A percentile compares a stretch with the other conserved stretches of the same genome.
These are phyloP conservation scores for Xiphorhynchus erythropygius DNA, from an alignment of 2,797 vertebrate species.

Conservation along the genomic window DNA sequence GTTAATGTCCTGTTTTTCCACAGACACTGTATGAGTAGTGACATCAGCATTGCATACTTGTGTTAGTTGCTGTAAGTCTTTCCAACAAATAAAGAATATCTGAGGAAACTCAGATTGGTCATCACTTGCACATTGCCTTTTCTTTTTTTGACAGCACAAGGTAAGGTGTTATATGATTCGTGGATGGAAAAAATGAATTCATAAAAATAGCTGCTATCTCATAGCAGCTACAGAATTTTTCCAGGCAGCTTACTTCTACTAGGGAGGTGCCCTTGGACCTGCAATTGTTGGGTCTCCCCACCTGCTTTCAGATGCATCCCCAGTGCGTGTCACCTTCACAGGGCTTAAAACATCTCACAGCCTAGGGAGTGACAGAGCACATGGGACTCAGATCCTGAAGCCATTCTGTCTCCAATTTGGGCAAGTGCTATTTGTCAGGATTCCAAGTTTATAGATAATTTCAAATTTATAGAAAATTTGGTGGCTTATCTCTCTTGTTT, in stretches of 20 bases:
- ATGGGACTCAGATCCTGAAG: not conserved
- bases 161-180: not conserved
- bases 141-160: not conserved
- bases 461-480: no score
- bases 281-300: not conserved
- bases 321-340: accelerated
- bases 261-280: not conserved
- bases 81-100: not conserved
- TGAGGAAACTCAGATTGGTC: not conserved
- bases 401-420: not conserved
- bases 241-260: not conserved
- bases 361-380: not conserved
- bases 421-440: not conserved
- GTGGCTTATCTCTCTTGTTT: not conserved
- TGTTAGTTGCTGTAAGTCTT: not conserved
- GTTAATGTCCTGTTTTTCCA: not conserved
- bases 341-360: not conserved
- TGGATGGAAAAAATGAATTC: not conserved
- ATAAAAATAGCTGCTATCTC: not conserved
- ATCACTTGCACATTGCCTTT: not conserved
- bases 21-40: not conserved
- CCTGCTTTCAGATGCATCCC: not conserved
- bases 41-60: not conserved
- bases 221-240: not conserved
- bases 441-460: not conserved